A percentile compares a stretch with the other conserved stretches of the same genome.
phyloP scores from a whole-genome alignment of 64 coral and sea anemone species.

The Pocillopora damicornis region DNA sequence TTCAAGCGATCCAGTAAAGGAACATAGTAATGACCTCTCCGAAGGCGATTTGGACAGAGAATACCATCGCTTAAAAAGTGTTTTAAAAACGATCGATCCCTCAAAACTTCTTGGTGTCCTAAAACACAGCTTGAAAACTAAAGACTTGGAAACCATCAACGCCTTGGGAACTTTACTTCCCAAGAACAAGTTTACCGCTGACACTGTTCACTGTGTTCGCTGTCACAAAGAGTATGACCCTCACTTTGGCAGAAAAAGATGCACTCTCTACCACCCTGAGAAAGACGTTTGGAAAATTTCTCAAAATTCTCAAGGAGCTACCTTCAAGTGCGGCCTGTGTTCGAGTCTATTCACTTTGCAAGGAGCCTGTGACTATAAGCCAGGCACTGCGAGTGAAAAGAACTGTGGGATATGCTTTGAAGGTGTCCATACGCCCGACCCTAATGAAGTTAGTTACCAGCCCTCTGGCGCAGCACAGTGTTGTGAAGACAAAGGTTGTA shows the following conservation, averaged over 20 bases:
- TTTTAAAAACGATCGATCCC: constrained; percentile 78
- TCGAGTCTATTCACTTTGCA: constrained; percentile 27
- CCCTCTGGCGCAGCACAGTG: constrained; percentile 58
- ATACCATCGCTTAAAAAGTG: constrained; percentile 50
- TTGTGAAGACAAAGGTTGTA: constrained; percentile 92
- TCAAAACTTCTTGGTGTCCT: constrained; percentile 61
- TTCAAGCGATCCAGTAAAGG: neutral
- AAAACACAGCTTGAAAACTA: constrained; percentile 58
- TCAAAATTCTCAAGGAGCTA: constrained; percentile 43
- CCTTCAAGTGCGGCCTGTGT: constrained; percentile 69
- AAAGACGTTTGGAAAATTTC: constrained; percentile 43
- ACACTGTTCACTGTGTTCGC: constrained; percentile 87
- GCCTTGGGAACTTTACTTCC: constrained; percentile 67
- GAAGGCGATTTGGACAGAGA: constrained; percentile 59
- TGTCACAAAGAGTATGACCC: constrained; percentile 91
- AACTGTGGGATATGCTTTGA: constrained; percentile 75
- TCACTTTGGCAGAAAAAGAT: constrained; percentile 47
- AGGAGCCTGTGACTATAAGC: constrained; percentile 58
- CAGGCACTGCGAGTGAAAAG: constrained; percentile 23
- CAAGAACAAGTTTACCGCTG: constrained; percentile 67
- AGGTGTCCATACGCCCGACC: constrained; percentile 60
- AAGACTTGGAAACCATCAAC: constrained; percentile 43
- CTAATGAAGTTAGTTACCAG: constrained; percentile 68
- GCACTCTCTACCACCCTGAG: constrained; percentile 59
- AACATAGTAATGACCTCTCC: constrained; percentile 7